Evolutionary conservation across 2,888 invertebrate genomes (phyloP), one percentile per base, ranked within the genome.

Genomic region (Drosophila yooni): DNA sequence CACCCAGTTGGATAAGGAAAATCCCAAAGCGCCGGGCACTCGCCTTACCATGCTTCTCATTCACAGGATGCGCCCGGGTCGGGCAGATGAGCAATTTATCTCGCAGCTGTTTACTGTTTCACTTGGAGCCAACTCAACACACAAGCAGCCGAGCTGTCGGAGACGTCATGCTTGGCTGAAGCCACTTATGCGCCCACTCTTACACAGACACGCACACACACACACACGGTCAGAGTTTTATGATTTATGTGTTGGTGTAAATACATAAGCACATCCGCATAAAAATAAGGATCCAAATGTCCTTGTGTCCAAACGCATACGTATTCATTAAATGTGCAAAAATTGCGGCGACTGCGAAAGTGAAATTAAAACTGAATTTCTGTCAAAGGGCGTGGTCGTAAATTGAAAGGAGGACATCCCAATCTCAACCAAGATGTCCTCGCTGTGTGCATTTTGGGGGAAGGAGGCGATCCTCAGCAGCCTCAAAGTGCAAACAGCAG

Each of bases 21-120:
- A 25, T 46, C 46, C 46, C 46, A 25, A 25, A 15, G 25, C 46
- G 8, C 8, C 46, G 21, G 43, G 43, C n/a, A 79, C 71, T 52
- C 38, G 4, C 27, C 1, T 5, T 3, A 13, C 7, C 8, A 33
- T 29, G 29, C 29, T 29, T 2, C 56, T 3, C 25, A 46, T 15
- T 1, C 34, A 34, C 29, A 56, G 62, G 21, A 50, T 50, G 33
- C 29, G 15, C 25, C 33, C 60, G 64, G 83, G 83, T 84, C 83
- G 89, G 82, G 70, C 86, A 90, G 89, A 82, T 89, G 90, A 90
- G 88, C 88, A 90, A 88, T 88, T 88, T 88, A 89, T 90, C 88
- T 89, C 77, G 88, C 88, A 88, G 88, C 90, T 88, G 90, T 90
- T 88, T 88, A 88, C 89, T 90, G 89, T 87, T 90, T 82, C 74